Evolutionary conservation across 2,888 invertebrate genomes (phyloP).

Genomic region (Oxyscelio sp.): DNA sequence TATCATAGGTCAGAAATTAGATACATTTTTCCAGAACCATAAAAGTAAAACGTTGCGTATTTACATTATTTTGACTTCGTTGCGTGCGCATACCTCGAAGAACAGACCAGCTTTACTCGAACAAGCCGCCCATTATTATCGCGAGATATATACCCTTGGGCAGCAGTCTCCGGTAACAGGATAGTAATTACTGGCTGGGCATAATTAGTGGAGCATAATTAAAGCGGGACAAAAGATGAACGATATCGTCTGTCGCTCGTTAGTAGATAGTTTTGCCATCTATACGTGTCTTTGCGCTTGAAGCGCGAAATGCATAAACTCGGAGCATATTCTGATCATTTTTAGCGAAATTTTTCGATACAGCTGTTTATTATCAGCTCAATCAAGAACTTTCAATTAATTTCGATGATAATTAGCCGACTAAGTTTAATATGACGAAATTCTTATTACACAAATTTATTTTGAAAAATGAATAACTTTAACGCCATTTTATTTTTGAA

Average conservation of each 20-base stretch:
- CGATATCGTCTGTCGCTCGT: conserved; percentile 86
- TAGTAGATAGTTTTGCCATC: conserved; percentile 84
- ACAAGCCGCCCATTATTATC: conserved; percentile 81
- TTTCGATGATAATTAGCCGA: conserved; percentile 39
- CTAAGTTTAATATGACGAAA: too few relatives aligned
- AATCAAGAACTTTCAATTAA: conserved; percentile 25
- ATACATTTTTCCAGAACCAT: conserved; percentile 4
- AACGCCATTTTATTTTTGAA: too few relatives aligned
- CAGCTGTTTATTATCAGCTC: conserved; percentile 16
- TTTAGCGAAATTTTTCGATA: conserved; percentile 42
- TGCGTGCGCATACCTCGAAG: conserved; percentile 71
- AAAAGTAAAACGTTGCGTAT: conserved; percentile 40
- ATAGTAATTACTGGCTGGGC: conserved; percentile 86
- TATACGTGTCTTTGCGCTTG: conserved; percentile 76
- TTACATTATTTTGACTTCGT: conserved; percentile 66
- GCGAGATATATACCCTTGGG: conserved; percentile 83
- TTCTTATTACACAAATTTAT: too few relatives aligned
- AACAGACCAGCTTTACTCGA: conserved; percentile 72
- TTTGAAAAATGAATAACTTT: too few relatives aligned
- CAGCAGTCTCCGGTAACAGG: conserved; percentile 84
- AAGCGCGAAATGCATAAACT: conserved; percentile 56
- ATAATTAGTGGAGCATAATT: conserved; percentile 86
- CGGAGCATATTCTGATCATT: conserved; percentile 49
- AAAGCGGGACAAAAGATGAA: conserved; percentile 86
- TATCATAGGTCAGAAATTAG: background rate